phyloP scores from a whole-genome alignment of 2,888 invertebrate species.

The Rhynchonema sp. region DNA sequence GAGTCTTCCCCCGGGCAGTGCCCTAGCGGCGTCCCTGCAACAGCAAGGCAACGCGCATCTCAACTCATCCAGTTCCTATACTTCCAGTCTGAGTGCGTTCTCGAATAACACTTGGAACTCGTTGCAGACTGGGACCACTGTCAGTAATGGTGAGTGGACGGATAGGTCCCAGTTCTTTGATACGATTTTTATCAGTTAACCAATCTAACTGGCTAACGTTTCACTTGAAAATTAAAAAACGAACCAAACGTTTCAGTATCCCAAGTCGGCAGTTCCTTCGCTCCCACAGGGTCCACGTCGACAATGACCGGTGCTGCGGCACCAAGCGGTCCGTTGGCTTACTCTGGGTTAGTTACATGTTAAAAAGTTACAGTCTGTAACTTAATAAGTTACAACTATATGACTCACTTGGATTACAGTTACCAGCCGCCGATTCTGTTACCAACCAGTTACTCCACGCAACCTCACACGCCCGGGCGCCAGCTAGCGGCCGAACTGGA shows the following conservation, averaged over 20 bases:
- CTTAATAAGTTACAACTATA: not conserved
- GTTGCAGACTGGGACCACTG: too few species aligned
- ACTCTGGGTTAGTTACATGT: not conserved
- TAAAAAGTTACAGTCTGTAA: slow-evolving; percentile 1
- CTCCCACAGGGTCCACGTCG: too few species aligned
- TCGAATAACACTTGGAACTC: slow-evolving; percentile 7
- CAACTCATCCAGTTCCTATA: slow-evolving; percentile 14
- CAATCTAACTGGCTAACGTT: too few species aligned
- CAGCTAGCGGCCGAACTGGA: slow-evolving; percentile 26
- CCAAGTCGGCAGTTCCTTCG: too few species aligned
- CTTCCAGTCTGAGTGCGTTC: slow-evolving; percentile 18
- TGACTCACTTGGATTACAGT: slow-evolving; percentile 5
- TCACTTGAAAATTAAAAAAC: too few species aligned
- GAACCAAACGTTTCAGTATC: too few species aligned
- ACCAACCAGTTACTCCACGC: not conserved
- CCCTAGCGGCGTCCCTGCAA: not conserved
- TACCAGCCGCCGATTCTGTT: slow-evolving; percentile 13
- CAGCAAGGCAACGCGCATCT: not conserved
- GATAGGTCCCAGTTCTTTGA: too few species aligned
- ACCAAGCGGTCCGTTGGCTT: not conserved
- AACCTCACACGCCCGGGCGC: slow-evolving; percentile 13
- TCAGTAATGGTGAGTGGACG: not conserved
- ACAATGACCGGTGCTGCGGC: too few species aligned
- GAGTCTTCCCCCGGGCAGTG: too few species aligned
- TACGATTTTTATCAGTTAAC: too few species aligned